Conservation (phyloP, 1,140 invertebrate genomes). For the Ceratina japonica region DNA sequence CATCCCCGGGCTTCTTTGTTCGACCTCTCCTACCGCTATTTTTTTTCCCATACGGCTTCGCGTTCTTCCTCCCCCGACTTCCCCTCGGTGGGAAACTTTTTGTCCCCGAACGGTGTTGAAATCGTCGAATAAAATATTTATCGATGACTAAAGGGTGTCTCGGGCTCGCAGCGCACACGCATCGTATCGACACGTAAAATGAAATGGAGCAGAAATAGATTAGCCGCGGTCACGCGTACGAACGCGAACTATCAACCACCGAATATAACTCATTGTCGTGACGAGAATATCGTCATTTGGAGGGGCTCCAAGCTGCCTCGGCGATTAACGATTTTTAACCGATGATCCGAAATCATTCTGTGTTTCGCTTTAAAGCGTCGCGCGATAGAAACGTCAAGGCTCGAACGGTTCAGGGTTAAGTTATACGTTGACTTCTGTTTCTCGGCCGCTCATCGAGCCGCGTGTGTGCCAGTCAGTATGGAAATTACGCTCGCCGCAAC, state of each 20-base stretch:
- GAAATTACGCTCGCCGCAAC: constrained; percentile 31
- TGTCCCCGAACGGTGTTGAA: neutral
- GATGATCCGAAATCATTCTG: neutral
- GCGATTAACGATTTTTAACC: constrained; percentile 47
- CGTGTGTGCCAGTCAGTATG: constrained; percentile 23
- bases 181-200: constrained; percentile 9
- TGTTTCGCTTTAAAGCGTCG: neutral
- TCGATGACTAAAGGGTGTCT: neutral
- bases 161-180: neutral
- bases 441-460: constrained; percentile 16
- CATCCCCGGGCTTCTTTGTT: neutral
- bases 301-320: constrained; percentile 36
- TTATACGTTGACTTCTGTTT: constrained; percentile 47
- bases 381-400: constrained; percentile 7
- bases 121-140: neutral
- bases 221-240: constrained; percentile 30
- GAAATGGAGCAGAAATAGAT: constrained; percentile 36
- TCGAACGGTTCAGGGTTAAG: constrained; percentile 42
- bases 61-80: neutral
- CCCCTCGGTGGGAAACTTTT: neutral
- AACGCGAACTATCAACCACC: constrained; percentile 55
- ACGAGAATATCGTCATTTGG: constrained; percentile 57
- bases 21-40: neutral
- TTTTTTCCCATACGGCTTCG: neutral
- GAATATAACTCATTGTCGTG: constrained; percentile 58